Evolutionary conservation across 2,797 vertebrate genomes (phyloP), one percentile per base, ranked within the genome.

Genomic region (Carcharodon carcharias): DNA sequence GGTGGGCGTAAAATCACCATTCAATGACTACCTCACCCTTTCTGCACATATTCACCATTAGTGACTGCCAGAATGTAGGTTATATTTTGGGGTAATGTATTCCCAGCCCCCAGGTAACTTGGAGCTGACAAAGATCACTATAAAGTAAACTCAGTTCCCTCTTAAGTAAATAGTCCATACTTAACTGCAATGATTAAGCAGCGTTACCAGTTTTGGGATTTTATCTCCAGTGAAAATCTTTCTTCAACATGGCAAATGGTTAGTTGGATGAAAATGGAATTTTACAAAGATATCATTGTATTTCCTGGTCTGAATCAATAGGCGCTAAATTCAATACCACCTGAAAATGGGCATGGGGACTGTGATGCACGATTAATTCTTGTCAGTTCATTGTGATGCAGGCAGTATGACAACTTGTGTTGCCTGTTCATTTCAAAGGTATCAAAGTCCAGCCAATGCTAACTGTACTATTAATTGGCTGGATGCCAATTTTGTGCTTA

Each of bases 131-230:
- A 58, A 95, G n/a, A 28, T 16, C 56, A 14, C 12, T 77, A n/a
- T 77, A 58, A 92, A 92, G 77, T 77, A 77, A 92, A 92, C 63
- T 58, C 56, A 92, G 89, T 18, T 58, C 89, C 89, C 8, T 91
- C 91, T 67, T 63, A 65, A 45, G 35, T 65, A 93, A 93, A 40
- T 35, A 65, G n/a, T 71, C 67, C 45, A 14, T 71, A 35, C 16
- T 16, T 69, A 50, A 14, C 3, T 28, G 4, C 16, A 73, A 95
- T 95, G 26, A 95, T 71, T 35, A 71, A 73, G 45, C 28, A 56
- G 26, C 31, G 5, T 71, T 54, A 45, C 40, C 67, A 95, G 40
- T 21, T 35, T 95, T 45, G 11, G 50, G 26, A 73, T 95, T 71
- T 95, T 73, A 95, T 73, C 23, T 95, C 45, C 45, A 94, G 40